Evolutionary conservation across 2,888 invertebrate genomes (phyloP), one percentile per base, ranked within the genome.

Genomic region (Heterodera filipjevi): DNA sequence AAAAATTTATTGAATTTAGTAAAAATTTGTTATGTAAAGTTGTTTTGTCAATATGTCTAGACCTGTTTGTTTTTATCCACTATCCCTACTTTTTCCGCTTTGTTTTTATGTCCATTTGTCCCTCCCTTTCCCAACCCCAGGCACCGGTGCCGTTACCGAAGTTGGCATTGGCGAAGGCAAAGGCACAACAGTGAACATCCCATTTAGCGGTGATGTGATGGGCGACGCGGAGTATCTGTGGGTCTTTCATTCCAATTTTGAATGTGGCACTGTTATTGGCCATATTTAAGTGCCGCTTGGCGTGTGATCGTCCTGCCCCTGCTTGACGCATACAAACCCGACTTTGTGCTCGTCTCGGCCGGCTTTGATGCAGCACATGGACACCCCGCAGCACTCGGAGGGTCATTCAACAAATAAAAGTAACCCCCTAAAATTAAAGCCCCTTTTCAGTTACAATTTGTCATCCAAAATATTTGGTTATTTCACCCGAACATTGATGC

Each of bases 321-420:
- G 82, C 95, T 96, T 46, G 93, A 93, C 90, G 89, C 90, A 76
- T 91, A 90, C 85, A 81, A 83, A 39, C 88, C 89, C 14, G 85
- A 86, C 53, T 83, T 89, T 77, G 84, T 99, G 82, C 92, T 99
- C 84, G 97, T 99, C 78, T 98, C 98, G 73, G 95, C 96, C 86
- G 99, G 99, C 80, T 99, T 99, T 91, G 99, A 99, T 91, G 97
- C 96, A 30, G 95, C 96, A 46, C 92, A 93, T 32, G 98, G 98
- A 0, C 99, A 99, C 91, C 93, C 95, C 27, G 93, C 96, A 59
- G 96, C 96, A 12, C 92, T 99, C 22, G 99, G 99, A 81, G 99
- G 88, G 85, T 86, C 14, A 77, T n/a, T n/a, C n/a, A 30, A 78
- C 8, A 49, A 59, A 22, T 22, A 64, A 35, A 35, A 33, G 19